Evolutionary conservation across 1,140 invertebrate genomes (phyloP).

Genomic region (Gryllus bimaculatus): DNA sequence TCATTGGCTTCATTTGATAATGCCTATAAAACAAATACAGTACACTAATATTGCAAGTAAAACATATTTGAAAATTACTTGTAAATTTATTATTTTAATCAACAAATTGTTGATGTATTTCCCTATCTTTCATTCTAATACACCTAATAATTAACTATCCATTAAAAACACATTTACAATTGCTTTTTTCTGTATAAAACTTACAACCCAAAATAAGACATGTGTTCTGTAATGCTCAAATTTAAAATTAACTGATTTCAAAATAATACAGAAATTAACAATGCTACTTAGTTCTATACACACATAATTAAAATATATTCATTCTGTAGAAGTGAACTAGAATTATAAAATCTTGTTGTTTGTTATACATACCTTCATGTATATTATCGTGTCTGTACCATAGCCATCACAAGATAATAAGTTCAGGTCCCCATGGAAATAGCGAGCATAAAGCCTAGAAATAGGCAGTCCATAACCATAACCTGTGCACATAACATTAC

Average conservation of each 20-base stretch:
- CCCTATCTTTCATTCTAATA: too few species aligned
- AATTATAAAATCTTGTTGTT: too few species aligned
- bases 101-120: background rate
- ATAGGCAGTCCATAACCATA: conserved; percentile 97
- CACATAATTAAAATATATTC: too few species aligned
- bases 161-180: too few species aligned
- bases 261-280: too few species aligned
- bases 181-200: too few species aligned
- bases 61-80: background rate
- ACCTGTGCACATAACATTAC: conserved; percentile 42
- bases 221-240: too few species aligned
- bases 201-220: too few species aligned
- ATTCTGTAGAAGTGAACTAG: too few species aligned
- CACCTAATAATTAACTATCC: too few species aligned
- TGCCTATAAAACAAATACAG: conserved; percentile 49
- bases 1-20: conserved; percentile 92
- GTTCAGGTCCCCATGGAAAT: conserved; percentile 93
- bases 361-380: conserved; percentile 70
- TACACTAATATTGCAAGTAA: background rate
- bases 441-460: conserved; percentile 91
- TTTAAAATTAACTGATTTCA: too few species aligned
- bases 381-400: conserved; percentile 94
- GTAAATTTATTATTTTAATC: background rate
- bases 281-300: too few species aligned
- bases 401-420: conserved; percentile 89